phyloP scores from a whole-genome alignment of 2,888 invertebrate species.

The Netelia virgata region DNA sequence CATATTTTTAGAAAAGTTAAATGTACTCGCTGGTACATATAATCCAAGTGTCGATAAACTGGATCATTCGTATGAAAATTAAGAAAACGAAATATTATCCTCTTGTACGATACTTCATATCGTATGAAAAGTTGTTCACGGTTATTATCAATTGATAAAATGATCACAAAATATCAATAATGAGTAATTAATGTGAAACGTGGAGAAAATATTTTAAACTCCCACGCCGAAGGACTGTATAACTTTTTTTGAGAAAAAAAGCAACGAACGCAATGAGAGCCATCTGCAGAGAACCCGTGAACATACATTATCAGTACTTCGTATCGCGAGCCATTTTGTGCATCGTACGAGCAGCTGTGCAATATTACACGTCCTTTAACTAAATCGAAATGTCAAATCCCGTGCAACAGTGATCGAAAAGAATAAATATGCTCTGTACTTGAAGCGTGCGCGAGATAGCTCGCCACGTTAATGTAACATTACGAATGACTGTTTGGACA shows the following conservation, averaged over 20 bases:
- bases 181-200: background rate
- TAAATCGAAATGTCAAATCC: constrained; percentile 79
- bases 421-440: constrained; percentile 55
- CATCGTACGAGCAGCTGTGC: constrained; percentile 77
- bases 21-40: no score
- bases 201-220: background rate
- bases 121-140: no score
- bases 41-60: no score
- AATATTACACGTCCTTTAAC: constrained; percentile 78
- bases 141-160: no score
- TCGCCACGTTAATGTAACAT: constrained; percentile 63
- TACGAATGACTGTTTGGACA: constrained; percentile 62
- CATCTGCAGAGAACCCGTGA: constrained; percentile 41
- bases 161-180: background rate
- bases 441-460: constrained; percentile 68
- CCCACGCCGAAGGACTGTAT: background rate
- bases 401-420: constrained; percentile 65
- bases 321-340: constrained; percentile 83
- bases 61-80: no score
- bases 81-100: no score
- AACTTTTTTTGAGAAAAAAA: constrained; percentile 9
- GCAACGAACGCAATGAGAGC: constrained; percentile 6
- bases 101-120: no score
- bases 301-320: constrained; percentile 59
- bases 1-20: no score